Evolutionary conservation across 1,140 invertebrate species (phyloP).

Genomic region (Steinernema khuongi): DNA sequence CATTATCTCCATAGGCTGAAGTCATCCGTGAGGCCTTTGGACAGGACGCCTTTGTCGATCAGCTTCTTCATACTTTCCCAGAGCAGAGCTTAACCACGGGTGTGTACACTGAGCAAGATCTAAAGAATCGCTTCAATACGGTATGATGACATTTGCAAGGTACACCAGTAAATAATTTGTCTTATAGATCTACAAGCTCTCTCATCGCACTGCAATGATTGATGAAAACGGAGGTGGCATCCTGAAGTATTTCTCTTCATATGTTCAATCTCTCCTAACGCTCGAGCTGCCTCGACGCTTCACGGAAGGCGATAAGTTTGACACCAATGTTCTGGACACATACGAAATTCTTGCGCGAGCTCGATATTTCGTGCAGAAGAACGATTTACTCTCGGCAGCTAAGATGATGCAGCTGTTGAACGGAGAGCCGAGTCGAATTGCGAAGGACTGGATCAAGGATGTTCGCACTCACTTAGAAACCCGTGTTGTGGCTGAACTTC

Average conservation of each 20-base stretch:
- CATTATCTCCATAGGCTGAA: slow-evolving; percentile 20
- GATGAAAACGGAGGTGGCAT: slow-evolving; percentile 72
- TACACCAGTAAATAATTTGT: slow-evolving; percentile 28
- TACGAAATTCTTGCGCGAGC: slow-evolving; percentile 78
- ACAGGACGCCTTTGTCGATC: slow-evolving; percentile 66
- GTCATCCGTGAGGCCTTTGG: slow-evolving; percentile 55
- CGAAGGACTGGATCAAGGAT: slow-evolving; percentile 26
- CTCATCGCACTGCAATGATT: slow-evolving; percentile 72
- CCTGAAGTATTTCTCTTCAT: slow-evolving; percentile 78
- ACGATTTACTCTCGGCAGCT: slow-evolving; percentile 65
- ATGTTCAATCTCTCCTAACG: slow-evolving; percentile 69
- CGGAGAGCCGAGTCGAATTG: background rate
- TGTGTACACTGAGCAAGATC: slow-evolving; percentile 75
- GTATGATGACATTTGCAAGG: slow-evolving; percentile 61
- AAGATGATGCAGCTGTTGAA: slow-evolving; percentile 3
- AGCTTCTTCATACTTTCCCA: slow-evolving; percentile 73
- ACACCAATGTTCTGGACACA: slow-evolving; percentile 68
- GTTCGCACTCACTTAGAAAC: slow-evolving; percentile 60
- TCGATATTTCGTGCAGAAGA: slow-evolving; percentile 78
- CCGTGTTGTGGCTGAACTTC: slow-evolving; percentile 77
- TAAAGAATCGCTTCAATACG: slow-evolving; percentile 77
- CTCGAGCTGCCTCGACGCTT: slow-evolving; percentile 62
- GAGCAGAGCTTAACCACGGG: slow-evolving; percentile 71
- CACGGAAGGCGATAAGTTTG: slow-evolving; percentile 55
- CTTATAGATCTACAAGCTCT: slow-evolving; percentile 54